Evolutionary conservation across 2,113 vertebrate genomes (phyloP).

Genomic region (Chunga burmeisteri): DNA sequence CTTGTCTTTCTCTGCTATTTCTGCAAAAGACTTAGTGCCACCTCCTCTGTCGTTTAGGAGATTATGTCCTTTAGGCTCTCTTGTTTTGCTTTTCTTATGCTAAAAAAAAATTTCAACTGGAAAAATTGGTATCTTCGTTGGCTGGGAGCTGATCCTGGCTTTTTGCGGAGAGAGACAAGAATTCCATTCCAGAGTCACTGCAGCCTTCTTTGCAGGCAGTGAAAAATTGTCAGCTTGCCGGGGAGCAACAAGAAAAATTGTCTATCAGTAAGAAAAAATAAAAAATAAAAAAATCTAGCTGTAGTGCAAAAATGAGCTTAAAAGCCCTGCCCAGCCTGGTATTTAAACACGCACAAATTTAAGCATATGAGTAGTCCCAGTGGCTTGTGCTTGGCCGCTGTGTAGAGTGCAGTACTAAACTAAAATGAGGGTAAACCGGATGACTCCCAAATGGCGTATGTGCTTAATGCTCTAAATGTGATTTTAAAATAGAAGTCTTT

Average conservation of each 20-base stretch:
- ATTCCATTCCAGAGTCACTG: not conserved
- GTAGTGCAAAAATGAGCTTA: not conserved
- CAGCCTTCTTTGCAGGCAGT: not conserved
- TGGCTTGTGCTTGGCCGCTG: not conserved
- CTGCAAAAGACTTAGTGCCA: not conserved
- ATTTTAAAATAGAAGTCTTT: slow-evolving; percentile 13
- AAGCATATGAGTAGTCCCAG: not conserved
- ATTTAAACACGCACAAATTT: not conserved
- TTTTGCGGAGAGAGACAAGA: not conserved
- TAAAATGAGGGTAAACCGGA: not conserved
- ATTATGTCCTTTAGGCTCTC: not conserved
- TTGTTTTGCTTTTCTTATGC: not conserved
- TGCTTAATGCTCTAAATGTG: slow-evolving; percentile 1
- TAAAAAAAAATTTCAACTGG: not conserved
- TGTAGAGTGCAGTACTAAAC: not conserved
- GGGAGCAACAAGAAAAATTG: not conserved
- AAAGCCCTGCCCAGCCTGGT: not conserved
- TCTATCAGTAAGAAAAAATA: not conserved
- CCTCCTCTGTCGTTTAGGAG: not conserved
- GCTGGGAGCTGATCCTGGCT: slow-evolving; percentile 5
- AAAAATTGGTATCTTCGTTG: slow-evolving; percentile 24
- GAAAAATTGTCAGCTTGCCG: not conserved
- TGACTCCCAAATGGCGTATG: not conserved
- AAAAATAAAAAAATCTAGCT: not conserved
- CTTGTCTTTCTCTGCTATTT: not conserved